Conservation (phyloP, 2,888 invertebrate species). For the Tinea semifulvella region DNA sequence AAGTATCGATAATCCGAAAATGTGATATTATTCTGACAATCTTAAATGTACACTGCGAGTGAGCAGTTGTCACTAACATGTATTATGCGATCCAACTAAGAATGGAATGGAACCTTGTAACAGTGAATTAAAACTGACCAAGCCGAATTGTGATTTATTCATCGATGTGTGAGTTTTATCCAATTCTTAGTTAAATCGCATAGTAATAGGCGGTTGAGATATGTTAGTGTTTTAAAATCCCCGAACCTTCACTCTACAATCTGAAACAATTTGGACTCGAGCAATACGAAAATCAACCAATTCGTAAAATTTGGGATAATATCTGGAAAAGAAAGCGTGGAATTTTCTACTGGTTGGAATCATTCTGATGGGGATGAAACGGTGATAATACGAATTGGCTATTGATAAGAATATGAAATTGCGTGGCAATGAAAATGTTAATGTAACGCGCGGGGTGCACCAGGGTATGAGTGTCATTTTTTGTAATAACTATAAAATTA, state of each 20-base stretch:
- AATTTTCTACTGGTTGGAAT: not conserved
- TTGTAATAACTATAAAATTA: constrained; percentile 44
- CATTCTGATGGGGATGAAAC: not conserved
- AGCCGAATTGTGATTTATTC: no score
- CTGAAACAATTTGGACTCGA: not conserved
- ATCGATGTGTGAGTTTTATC: no score
- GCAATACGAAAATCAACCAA: constrained; percentile 4
- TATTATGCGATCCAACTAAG: no score
- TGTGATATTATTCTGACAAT: constrained; percentile 7
- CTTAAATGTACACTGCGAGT: not conserved
- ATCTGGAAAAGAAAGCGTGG: constrained; percentile 1
- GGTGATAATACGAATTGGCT: constrained; percentile 62
- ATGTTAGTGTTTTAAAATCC: constrained; percentile 4
- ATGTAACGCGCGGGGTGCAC: constrained; percentile 62
- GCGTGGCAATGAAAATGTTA: constrained; percentile 56
- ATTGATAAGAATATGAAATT: constrained; percentile 52
- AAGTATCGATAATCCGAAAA: constrained; percentile 3
- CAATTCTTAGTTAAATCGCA: no score
- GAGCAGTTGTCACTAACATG: not conserved
- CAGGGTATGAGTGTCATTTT: constrained; percentile 68
- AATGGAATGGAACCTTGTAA: no score
- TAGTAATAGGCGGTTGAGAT: not conserved
- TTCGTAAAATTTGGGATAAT: constrained; percentile 2
- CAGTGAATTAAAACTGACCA: no score
- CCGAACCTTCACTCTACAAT: not conserved